Percentiles rank a stretch among this genome's conserved stretches.
Conservation (phyloP, 2,797 vertebrate species). For the Echiichthys vipera region DNA sequence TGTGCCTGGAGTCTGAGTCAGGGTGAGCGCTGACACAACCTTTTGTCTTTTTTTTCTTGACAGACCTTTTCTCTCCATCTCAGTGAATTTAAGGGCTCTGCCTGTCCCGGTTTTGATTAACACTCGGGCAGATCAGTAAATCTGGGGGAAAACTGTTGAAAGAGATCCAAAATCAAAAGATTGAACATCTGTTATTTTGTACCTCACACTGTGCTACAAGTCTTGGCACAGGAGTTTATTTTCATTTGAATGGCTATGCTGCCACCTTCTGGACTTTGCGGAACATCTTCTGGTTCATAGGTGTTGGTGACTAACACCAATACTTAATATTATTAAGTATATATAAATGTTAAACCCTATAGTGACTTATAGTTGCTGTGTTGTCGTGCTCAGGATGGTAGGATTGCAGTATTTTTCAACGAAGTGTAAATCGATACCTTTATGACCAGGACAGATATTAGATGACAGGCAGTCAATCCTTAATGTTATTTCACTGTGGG, state of each 20-base stretch:
- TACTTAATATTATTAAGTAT: not conserved
- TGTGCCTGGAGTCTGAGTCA: constrained; percentile 94
- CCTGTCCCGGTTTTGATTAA: constrained; percentile 24
- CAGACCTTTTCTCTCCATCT: not conserved
- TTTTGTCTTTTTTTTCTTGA: constrained; percentile 13
- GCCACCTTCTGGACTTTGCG: constrained; percentile 70
- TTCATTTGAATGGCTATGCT: constrained; percentile 55
- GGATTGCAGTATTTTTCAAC: not conserved
- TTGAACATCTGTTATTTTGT: not conserved
- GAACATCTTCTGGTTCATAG: not conserved
- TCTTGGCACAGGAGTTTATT: not conserved
- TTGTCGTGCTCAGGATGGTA: not conserved
- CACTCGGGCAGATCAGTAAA: constrained; percentile 7
- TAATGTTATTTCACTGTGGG: not conserved
- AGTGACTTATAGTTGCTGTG: not conserved
- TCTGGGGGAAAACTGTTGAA: constrained; percentile 3
- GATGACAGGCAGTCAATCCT: not conserved
- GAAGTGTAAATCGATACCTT: constrained; percentile 5
- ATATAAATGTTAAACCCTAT: not conserved
- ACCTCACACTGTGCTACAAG: not conserved
- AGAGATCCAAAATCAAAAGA: constrained; percentile 30
- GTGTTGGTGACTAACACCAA: not conserved
- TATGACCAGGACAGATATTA: not conserved
- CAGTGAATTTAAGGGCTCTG: constrained; percentile 12
- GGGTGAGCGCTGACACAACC: constrained; percentile 84